Evolutionary conservation across 2,113 vertebrate genomes (phyloP), one percentile per base, ranked within the genome.

Genomic region (Silurus glanis): DNA sequence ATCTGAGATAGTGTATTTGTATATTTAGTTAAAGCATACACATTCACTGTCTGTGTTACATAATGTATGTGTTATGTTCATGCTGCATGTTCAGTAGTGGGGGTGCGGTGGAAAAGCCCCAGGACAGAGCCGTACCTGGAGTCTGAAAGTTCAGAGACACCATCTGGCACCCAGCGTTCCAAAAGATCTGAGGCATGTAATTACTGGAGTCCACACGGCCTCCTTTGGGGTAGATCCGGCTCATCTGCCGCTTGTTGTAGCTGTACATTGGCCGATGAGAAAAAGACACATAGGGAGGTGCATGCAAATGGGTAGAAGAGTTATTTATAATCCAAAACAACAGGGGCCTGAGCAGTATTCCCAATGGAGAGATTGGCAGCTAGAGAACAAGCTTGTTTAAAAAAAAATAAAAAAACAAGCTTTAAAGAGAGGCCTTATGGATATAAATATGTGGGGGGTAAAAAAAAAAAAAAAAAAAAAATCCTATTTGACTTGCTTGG

Each of bases 151-250:
- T 99, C 94, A 99, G 97, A 0, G 98, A 99, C 93, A 99, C 98
- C 98, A 99, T 99, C 97, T 99, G 98, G 97, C 98, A 99, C 91
- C 98, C 98, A 90, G 98, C 98, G 92, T 99, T 99, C 98, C 98
- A 99, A 97, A 99, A 99, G 97, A 99, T 99, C 93, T 99, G 98
- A 96, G 98, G 98, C 98, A 99, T 99, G 95, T 99, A 99, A 97
- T 99, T 99, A 96, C 97, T 98, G 96, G 98, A 99, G 95, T 99
- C 98, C 87, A 99, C 98, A 86, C 98, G 94, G 90, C 98, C 98
- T 92, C 98, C 98, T 96, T 99, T 99, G 92, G 98, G 98, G 94
- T 99, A 99, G 95, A 99, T 99, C 88, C 98, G 97, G 93, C 98
- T 99, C 98, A 99, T 99, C 95, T 99, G 98, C 91, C 98, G 96